Base-by-base conservation (phyloP, 1,140 invertebrate genomes). In the Fopius arisanus region DNA sequence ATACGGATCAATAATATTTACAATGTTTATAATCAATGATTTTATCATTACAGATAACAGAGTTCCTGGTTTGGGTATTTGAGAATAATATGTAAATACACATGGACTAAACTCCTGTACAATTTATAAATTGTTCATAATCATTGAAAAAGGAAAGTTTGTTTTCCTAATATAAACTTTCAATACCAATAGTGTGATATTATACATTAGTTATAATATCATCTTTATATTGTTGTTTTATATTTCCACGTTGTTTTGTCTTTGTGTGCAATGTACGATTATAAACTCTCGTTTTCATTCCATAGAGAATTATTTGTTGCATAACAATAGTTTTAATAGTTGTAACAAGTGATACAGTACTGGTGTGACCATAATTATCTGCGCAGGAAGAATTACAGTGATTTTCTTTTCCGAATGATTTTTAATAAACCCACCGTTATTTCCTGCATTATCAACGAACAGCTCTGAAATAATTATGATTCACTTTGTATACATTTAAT, bases 1-100 rank as follows among this genome's bases (percentile, higher is more conserved):
- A 59, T 26, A 23, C 54, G 5, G 23, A 59, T 59, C 54, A 59
- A 48, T 59, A 2, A 23, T 59, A 59, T 59, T 59, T 59, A 59
- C 54, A 59, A 59, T 23, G 54, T 23, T 2, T 28, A 26, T 59
- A 10, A 59, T 59, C 21, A 59, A 59, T 59, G 26, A 26, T 59
- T 59, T 59, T 12, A 59, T 59, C 23, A 59, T 59, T 59, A 59
- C 54, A 59, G 54, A 23, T 23, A 59, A 59, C 54, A 59, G 54
- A 59, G 16, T 12, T 3, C 14, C 4, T 26, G 19, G 23, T 26
- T 59, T 28, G 3, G 19, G 23, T 59, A 26, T 23, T 59, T 28
- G 23, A 59, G 9, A 59, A 59, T 28, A 26, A 59, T 21, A 23
- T 59, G 14, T 28, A 21, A 59, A 59, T 59, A 26, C 43, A n/a